A percentile compares a stretch with the other conserved stretches of the same genome.
These are phyloP conservation scores for Ictidomys tridecemlineatus DNA, from an alignment of 2,113 vertebrate genomes.

Conservation along the genomic window DNA sequence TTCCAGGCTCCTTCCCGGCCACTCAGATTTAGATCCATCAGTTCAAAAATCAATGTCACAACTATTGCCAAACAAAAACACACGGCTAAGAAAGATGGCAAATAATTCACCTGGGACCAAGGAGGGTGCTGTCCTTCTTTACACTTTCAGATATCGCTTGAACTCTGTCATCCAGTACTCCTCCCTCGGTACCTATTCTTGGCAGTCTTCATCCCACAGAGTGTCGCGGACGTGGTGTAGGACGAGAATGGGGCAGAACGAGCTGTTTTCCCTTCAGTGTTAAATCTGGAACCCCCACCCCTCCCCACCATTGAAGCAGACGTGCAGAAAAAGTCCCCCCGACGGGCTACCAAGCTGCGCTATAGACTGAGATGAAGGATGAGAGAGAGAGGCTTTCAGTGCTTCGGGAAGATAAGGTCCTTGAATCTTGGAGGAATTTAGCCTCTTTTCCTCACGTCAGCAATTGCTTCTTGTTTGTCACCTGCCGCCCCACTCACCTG, in stretches of 20 bases:
- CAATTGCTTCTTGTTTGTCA: background rate
- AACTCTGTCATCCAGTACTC: too few species aligned
- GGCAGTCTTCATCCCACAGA: too few species aligned
- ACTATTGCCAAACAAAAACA: background rate
- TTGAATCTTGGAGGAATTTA: background rate
- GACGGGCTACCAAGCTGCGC: background rate
- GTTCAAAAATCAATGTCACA: background rate
- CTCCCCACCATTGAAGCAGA: accelerated
- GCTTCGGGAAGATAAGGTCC: background rate
- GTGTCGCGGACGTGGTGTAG: accelerated
- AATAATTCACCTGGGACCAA: background rate
- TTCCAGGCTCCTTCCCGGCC: background rate
- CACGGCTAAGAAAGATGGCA: background rate
- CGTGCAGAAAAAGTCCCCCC: background rate
- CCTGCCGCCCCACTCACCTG: background rate
- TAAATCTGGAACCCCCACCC: background rate
- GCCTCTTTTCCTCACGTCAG: background rate
- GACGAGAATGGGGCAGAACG: accelerated
- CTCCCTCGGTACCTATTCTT: background rate
- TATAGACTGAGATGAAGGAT: background rate
- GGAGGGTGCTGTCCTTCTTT: too few species aligned
- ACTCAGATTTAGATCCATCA: background rate
- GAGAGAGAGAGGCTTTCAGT: accelerated
- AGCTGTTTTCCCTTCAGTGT: background rate
- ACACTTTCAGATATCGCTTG: background rate